Evolutionary conservation across 2,888 invertebrate genomes (phyloP), one percentile per base, ranked within the genome.

Genomic region (Rambutsinella grinnellia): DNA sequence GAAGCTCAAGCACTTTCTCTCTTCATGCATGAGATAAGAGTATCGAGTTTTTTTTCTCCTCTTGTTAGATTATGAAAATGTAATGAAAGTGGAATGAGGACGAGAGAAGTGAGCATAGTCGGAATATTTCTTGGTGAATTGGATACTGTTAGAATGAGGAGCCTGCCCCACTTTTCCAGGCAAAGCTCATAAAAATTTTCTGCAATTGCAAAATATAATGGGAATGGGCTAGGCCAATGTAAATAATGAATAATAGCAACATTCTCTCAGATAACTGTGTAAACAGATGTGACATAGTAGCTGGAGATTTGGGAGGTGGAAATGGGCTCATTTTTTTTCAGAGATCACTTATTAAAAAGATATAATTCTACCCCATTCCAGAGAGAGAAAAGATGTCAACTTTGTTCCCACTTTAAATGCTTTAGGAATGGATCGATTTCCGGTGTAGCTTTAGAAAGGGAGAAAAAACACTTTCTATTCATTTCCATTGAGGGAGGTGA

Each of bases 361-460:
- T n/a, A n/a, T n/a, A n/a, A n/a, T n/a, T n/a, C n/a, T n/a, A n/a
- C n/a, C n/a, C n/a, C n/a, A n/a, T n/a, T n/a, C n/a, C n/a, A n/a
- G n/a, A n/a, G n/a, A n/a, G n/a, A n/a, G n/a, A n/a, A n/a, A n/a
- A n/a, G n/a, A n/a, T n/a, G n/a, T n/a, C n/a, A n/a, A n/a, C n/a
- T n/a, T n/a, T n/a, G n/a, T n/a, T 58, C 28, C 36, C 58, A 58
- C 58, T 58, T 58, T 36, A 36, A 36, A 36, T 36, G 13, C 36
- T 36, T 36, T 58, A 58, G 58, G 28, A 19, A 26, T 36, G 36
- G 58, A 58, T 58, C 58, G 58, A 58, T 58, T 58, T 58, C 44
- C 44, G 17, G n/a, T 24, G 58, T 15, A 10, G 23, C 56, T 17
- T 3, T 19, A 58, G 21, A 58, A 56, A 19, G 49, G 56, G 26